Base-by-base conservation (phyloP, 2,888 invertebrate genomes). In the Cyrtodaria siliqua region DNA sequence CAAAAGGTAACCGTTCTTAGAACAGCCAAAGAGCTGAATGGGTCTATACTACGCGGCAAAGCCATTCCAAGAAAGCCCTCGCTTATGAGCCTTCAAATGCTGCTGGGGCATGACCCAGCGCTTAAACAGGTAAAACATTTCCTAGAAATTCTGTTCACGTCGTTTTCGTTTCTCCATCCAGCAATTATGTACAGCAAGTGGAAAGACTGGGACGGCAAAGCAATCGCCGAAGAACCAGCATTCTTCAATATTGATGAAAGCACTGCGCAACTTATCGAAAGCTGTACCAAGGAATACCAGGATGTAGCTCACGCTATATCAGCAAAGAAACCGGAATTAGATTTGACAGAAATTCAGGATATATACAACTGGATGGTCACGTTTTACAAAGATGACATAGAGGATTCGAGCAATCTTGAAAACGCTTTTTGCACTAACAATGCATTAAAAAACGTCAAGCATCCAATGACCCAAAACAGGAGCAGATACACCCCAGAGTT, bases 171-270 rank as follows among this genome's bases (percentile, higher is more conserved):
- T 56, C 57, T 89, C 3, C 84, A 86, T 62, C 86, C 87, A 2
- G 84, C 84, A 12, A 85, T 88, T 40, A 70, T 88, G 62, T 87
- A 87, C 53, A 85, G 88, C 2, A 67, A 81, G 12, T 89, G 89
- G 89, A 76, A 76, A 52, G 74, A 86, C 18, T 89, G 86, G 86
- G 84, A 89, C 55, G 86, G 86, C 1, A 82, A 86, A 49, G 73
- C 84, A 3, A 18, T 86, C 4, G 69, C 61, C 4, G 62, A 72
- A 33, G 74, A 78, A 9, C 70, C 85, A 1, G 85, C 86, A 60
- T 89, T 88, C 63, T 81, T 86, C 38, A 83, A 82, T 14, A 61
- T 89, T 3, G 81, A 84, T 49, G 79, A 79, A 52, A 71, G 66
- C 14, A 84, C 83, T 0, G 81, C 74, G 1, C 74, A 77, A 20